Evolutionary conservation across 2,797 vertebrate genomes (phyloP), one percentile per base, ranked within the genome.

Genomic region (Columba guinea): DNA sequence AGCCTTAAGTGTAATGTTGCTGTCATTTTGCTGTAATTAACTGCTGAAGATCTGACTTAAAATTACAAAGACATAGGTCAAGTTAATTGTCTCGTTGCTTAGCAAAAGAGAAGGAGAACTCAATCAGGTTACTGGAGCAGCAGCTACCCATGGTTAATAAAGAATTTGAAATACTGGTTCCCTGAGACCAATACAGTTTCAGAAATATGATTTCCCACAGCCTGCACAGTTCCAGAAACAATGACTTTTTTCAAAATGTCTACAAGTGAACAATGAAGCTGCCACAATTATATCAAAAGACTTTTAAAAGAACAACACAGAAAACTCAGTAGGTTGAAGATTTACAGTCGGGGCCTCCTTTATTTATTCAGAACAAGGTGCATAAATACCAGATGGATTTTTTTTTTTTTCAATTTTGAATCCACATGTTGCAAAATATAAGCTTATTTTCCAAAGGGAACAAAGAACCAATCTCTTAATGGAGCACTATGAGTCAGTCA

Each of bases 81-180:
- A 90, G 63, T 81, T 96, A 95, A 96, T 96, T 91, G 82, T 52
- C 65, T 93, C 90, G 92, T 93, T 96, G 93, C 93, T 89, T 94
- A 94, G 94, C 89, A 94, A 71, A 86, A 53, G 75, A 32, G 52
- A 58, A 37, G 37, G 44, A 70, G 51, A 79, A 46, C 69, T 92
- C 91, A 60, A 6, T 30, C 52, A 67, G 55, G 67, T 62, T 90
- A 88, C 85, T 70, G 80, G 73, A 95, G 48, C 41, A 92, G 73
- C 73, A 92, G 79, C 55, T 76, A 92, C 76, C 84, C 86, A 23
- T 32, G 55, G 76, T 63, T 95, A 95, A 90, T 84, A 88, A 81
- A 85, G 76, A 79, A 84, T 95, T 58, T 59, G 46, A 91, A 93
- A 90, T 71, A 76, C 20, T 78, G 59, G 6, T 44, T 84, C 75